Conservation (phyloP, 2,797 vertebrate genomes). For the Labroides dimidiatus region DNA sequence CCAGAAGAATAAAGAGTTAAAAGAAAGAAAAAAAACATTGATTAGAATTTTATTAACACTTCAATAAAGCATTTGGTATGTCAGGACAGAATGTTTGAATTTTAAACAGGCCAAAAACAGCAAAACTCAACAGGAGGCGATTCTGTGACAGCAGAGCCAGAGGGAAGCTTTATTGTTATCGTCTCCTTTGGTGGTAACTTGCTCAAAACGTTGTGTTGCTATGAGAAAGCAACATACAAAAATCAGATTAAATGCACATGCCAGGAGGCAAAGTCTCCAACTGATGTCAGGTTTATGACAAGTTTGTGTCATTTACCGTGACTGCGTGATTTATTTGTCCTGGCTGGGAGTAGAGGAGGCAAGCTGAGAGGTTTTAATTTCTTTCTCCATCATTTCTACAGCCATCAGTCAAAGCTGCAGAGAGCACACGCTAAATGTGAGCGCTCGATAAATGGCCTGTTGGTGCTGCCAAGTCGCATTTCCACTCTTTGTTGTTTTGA, state of each 20-base stretch:
- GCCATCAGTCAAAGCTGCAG: slow-evolving; percentile 64
- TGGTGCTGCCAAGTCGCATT: slow-evolving; percentile 53
- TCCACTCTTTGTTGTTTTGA: slow-evolving; percentile 47
- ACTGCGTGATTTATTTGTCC: slow-evolving; percentile 66
- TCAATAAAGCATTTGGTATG: slow-evolving; percentile 53
- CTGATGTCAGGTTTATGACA: slow-evolving; percentile 59
- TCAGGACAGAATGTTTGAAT: slow-evolving; percentile 64
- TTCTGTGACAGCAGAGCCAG: slow-evolving; percentile 54
- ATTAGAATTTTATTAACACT: slow-evolving; percentile 60
- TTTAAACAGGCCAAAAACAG: slow-evolving; percentile 53
- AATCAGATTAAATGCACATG: slow-evolving; percentile 73
- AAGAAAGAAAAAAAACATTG: slow-evolving; percentile 44
- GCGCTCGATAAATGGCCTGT: slow-evolving; percentile 48
- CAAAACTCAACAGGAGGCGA: slow-evolving; percentile 46
- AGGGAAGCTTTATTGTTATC: slow-evolving; percentile 70
- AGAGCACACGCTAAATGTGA: slow-evolving; percentile 38
- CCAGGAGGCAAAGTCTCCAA: slow-evolving; percentile 60
- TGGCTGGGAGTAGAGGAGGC: slow-evolving; percentile 32
- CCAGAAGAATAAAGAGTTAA: slow-evolving; percentile 13
- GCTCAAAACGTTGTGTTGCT: slow-evolving; percentile 39
- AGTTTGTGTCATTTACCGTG: slow-evolving; percentile 62
- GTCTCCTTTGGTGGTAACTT: slow-evolving; percentile 58
- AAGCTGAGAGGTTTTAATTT: slow-evolving; percentile 63
- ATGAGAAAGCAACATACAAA: slow-evolving; percentile 58
- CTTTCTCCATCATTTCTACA: slow-evolving; percentile 63